A percentile compares a stretch with the other conserved stretches of the same genome.
Evolutionary conservation across 2,888 invertebrate genomes (phyloP).

Genomic region (Watsonalla cultraria): DNA sequence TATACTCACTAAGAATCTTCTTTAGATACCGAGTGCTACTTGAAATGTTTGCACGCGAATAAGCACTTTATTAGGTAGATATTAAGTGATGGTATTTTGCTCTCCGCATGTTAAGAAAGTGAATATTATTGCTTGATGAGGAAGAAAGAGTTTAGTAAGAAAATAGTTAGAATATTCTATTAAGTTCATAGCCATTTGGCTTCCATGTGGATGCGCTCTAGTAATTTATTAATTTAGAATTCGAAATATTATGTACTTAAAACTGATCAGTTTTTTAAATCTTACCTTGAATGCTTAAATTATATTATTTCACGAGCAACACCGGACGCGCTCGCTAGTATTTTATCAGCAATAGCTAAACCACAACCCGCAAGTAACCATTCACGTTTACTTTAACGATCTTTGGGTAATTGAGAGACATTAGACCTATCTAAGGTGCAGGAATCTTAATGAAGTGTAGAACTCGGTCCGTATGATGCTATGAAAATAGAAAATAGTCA

Average conservation of each 20-base stretch:
- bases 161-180: too few species aligned
- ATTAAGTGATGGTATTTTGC: too few species aligned
- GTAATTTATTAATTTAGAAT: background rate
- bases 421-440: slow-evolving; percentile 3
- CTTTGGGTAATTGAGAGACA: slow-evolving; percentile 12
- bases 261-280: background rate
- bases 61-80: too few species aligned
- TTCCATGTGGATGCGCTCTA: background rate
- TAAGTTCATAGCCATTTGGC: too few species aligned
- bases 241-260: background rate
- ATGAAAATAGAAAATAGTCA: background rate
- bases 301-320: background rate
- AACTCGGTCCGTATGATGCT: too few species aligned
- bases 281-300: background rate
- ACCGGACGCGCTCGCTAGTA: background rate
- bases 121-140: too few species aligned
- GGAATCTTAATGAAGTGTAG: background rate
- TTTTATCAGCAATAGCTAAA: slow-evolving; percentile 2
- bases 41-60: too few species aligned
- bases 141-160: too few species aligned
- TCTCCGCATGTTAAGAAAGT: too few species aligned
- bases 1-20: background rate
- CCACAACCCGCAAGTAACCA: slow-evolving; percentile 26
- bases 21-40: background rate
- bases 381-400: slow-evolving; percentile 12